These are phyloP conservation scores for Chitala chitala DNA, from an alignment of 2,113 vertebrate genomes.

Conservation along the genomic window DNA sequence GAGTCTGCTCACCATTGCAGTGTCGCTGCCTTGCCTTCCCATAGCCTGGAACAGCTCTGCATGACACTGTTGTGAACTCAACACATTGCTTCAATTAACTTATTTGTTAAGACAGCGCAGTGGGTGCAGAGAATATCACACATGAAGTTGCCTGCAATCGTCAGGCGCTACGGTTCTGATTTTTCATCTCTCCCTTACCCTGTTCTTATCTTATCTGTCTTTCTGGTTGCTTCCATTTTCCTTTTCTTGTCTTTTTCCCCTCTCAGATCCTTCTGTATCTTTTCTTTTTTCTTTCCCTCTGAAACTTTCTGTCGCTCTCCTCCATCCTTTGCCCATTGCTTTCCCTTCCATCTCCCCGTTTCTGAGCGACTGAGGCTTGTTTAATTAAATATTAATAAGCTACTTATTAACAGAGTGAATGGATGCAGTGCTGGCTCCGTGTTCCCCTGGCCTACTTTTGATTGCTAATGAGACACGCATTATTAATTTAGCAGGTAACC, in stretches of 20 bases:
- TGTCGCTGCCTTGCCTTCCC: not conserved
- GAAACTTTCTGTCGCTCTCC: too few species aligned
- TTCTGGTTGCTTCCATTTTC: conserved; percentile 5
- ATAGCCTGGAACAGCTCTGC: not conserved
- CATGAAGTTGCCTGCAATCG: not conserved
- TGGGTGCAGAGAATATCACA: not conserved
- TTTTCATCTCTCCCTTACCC: conserved; percentile 10
- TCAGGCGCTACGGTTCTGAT: not conserved
- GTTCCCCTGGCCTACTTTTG: conserved; percentile 57
- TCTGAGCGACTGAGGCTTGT: conserved; percentile 50
- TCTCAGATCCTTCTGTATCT: not conserved
- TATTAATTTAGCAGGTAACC: conserved; percentile 55
- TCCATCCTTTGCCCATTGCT: conserved; percentile 28
- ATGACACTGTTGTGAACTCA: not conserved
- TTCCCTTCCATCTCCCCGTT: conserved; percentile 31
- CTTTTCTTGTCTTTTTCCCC: conserved; percentile 19
- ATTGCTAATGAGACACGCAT: conserved; percentile 50
- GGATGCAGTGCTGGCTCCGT: conserved; percentile 38
- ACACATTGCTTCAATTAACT: conserved; percentile 23
- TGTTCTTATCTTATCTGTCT: conserved; percentile 13
- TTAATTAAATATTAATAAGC: conserved; percentile 65
- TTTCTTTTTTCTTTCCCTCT: conserved; percentile 33
- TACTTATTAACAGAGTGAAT: conserved; percentile 56
- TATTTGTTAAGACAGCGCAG: conserved; percentile 21
- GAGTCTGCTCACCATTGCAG: not conserved